These are phyloP conservation scores for Pangasius macronema DNA, from an alignment of 2,797 vertebrate genomes.

Conservation along the genomic window DNA sequence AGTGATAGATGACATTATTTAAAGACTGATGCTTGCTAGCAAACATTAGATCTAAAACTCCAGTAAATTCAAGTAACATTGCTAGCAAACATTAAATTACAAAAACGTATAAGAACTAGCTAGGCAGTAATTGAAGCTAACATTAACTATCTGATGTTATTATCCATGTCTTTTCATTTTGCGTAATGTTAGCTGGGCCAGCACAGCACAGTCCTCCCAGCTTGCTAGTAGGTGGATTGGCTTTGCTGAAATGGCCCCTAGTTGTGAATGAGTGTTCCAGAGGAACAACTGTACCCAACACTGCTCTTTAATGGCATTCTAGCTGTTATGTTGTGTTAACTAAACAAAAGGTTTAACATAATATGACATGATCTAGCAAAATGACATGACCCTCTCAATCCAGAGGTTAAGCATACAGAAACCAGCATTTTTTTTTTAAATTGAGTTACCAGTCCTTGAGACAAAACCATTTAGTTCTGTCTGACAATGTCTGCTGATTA, in stretches of 20 bases:
- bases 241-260: background rate
- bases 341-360: background rate
- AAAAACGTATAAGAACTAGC: background rate
- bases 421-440: background rate
- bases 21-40: background rate
- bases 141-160: background rate
- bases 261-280: background rate
- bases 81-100: background rate
- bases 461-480: background rate
- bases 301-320: background rate
- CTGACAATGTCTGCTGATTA: background rate
- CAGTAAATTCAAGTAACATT: background rate
- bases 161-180: background rate
- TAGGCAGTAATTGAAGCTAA: background rate
- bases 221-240: background rate
- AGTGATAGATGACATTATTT: background rate
- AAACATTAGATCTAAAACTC: background rate
- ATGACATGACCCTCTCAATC: background rate
- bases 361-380: background rate
- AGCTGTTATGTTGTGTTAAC: background rate
- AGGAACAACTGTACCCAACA: background rate
- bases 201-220: background rate
- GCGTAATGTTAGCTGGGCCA: background rate
- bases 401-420: background rate
- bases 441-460: conserved; percentile 25